A percentile compares a stretch with the other conserved stretches of the same genome.
These are phyloP conservation scores for Tricholauxania praeusta DNA, from an alignment of 2,888 invertebrate species.

Conservation along the genomic window DNA sequence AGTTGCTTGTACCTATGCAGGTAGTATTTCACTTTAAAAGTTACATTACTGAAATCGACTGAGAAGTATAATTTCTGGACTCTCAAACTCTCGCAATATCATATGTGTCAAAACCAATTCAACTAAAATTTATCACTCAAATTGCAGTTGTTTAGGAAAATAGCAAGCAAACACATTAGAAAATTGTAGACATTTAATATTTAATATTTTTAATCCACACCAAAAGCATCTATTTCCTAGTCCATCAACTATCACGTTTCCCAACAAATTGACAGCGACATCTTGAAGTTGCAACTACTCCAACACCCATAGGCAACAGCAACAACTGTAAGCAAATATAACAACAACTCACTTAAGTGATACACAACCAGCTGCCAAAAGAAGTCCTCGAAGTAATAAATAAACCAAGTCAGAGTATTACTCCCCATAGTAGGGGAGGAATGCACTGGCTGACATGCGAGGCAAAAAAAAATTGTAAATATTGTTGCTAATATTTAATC, in stretches of 20 bases:
- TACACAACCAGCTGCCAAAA: slow-evolving; percentile 28
- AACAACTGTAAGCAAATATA: slow-evolving; percentile 47
- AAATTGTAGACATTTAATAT: slow-evolving; percentile 1
- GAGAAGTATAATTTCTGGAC: too few relatives aligned
- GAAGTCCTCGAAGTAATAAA: slow-evolving; percentile 25
- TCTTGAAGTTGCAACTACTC: slow-evolving; percentile 30
- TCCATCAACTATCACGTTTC: slow-evolving; percentile 31
- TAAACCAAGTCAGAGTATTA: slow-evolving; percentile 3
- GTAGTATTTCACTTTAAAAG: too few relatives aligned
- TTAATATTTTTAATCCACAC: slow-evolving; percentile 23
- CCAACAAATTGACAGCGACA: slow-evolving; percentile 36
- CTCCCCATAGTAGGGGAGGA: background rate
- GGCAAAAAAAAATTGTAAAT: background rate
- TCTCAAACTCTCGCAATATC: too few relatives aligned
- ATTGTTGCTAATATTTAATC: slow-evolving; percentile 27
- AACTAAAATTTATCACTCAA: too few relatives aligned
- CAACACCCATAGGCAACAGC: slow-evolving; percentile 41
- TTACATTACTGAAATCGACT: too few relatives aligned
- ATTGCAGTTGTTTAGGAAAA: too few relatives aligned
- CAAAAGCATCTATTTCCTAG: background rate
- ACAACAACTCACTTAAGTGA: slow-evolving; percentile 44
- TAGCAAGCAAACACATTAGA: too few relatives aligned
- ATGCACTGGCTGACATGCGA: slow-evolving; percentile 15
- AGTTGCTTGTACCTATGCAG: too few relatives aligned
- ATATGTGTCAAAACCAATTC: too few relatives aligned